Evolutionary conservation across 2,888 invertebrate species (phyloP), one percentile per base, ranked within the genome.

Genomic region (Molorchus minor): DNA sequence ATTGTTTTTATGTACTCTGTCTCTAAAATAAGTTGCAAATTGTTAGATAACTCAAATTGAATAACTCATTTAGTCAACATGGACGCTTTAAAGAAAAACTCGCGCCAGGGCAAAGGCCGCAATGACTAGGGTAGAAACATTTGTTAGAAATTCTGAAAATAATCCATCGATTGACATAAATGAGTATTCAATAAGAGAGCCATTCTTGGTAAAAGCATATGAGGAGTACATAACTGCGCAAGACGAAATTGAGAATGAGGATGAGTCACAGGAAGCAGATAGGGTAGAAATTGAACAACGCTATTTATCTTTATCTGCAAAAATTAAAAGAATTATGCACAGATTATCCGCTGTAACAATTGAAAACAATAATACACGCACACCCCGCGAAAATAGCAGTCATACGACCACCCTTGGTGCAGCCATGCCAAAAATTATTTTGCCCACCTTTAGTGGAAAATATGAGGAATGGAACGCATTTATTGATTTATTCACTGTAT

Each of bases 381-480:
- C n/a, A n/a, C n/a, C n/a, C n/a, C n/a, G n/a, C n/a, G n/a, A n/a
- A n/a, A n/a, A n/a, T n/a, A n/a, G n/a, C n/a, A n/a, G n/a, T n/a
- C n/a, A n/a, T n/a, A n/a, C n/a, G n/a, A n/a, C n/a, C n/a, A n/a
- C n/a, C n/a, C n/a, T n/a, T n/a, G n/a, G n/a, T n/a, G n/a, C n/a
- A n/a, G n/a, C n/a, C n/a, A n/a, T 41, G 17, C 47, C 47, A 15
- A 35, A 8, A 2, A 35, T 51, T 10, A 47, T 38, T 52, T n/a
- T 40, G 21, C 52, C 40, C 12, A 41, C 10, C 20, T 52, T 25
- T 40, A 41, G 40, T 16, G 52, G 41, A 38, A 38, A 29, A 15
- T 51, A 51, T 38, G 40, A 40, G 5, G 38, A 38, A 25, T 51
- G 40, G 51, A 30, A 40, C 20, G 40, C 54, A 36, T 54, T 54